A percentile compares a stretch with the other conserved stretches of the same genome.
These are phyloP conservation scores for Nerophis lumbriciformis DNA, from an alignment of 2,113 vertebrate genomes.

Conservation along the genomic window DNA sequence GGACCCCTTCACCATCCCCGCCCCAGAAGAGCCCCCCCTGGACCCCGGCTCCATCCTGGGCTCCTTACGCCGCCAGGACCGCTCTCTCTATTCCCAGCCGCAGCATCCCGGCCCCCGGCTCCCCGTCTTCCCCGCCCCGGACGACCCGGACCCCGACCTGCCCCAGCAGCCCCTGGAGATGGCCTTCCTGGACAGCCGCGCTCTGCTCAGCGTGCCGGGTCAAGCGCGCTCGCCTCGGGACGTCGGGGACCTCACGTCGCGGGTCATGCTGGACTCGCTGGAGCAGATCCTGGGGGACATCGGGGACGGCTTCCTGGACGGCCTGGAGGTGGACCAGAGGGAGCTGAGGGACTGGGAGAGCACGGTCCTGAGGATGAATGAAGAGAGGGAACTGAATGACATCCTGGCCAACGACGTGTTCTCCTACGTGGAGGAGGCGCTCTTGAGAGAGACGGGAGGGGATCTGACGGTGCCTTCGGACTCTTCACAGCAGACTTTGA, in stretches of 20 bases:
- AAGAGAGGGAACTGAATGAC: conserved; percentile 3
- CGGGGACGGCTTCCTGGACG: conserved; percentile 1
- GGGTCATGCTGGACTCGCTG: conserved; percentile 44
- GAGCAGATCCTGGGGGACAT: conserved; percentile 39
- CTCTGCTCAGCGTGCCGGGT: conserved; percentile 56
- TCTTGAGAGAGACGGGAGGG: conserved; percentile 13
- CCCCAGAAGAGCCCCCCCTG: neutral
- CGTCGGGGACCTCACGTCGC: conserved; percentile 7
- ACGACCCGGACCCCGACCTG: conserved; percentile 1
- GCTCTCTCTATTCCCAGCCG: conserved; percentile 43
- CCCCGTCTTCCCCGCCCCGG: conserved; percentile 2
- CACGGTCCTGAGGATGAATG: conserved; percentile 41
- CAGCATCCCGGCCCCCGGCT: conserved; percentile 3
- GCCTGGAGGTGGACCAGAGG: neutral
- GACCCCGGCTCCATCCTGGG: conserved; percentile 68
- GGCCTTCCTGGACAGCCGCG: conserved; percentile 60
- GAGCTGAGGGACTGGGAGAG: conserved; percentile 61
- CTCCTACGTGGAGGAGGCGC: conserved; percentile 53
- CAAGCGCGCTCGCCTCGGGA: conserved; percentile 26
- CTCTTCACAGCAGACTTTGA: neutral
- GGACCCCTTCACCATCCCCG: conserved; percentile 10
- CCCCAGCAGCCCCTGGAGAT: conserved; percentile 60
- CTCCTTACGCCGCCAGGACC: conserved; percentile 71
- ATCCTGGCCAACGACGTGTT: conserved; percentile 38
- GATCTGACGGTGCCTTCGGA: neutral